Evolutionary conservation across 2,113 vertebrate species (phyloP), one percentile per base, ranked within the genome.

Genomic region (Larimichthys polyactis): DNA sequence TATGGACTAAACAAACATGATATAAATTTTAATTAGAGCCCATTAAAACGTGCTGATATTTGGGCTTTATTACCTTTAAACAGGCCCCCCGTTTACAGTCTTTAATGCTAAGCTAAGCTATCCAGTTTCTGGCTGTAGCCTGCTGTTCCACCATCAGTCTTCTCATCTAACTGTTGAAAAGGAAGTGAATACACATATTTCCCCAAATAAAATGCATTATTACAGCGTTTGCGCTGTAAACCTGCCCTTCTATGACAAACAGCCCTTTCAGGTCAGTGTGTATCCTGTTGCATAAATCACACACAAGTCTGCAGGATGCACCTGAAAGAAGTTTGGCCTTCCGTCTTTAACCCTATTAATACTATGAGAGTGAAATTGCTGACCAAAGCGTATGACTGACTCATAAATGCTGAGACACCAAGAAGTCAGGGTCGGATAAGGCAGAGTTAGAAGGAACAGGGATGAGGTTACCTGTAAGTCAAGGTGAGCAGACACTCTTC

Each of bases 331-430:
- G 52, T 16, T 1, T 58, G 64, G 32, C 66, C 58, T 40, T 44
- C 4, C 14, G 24, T 78, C 60, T 79, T 82, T 79, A 75, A 75
- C 71, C 32, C 69, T 67, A 22, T 43, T 68, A 55, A 29, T 58
- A 58, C 46, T 52, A 44, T 22, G 12, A 24, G 9, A 60, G 27
- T 11, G 17, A 44, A 81, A 86, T 36, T 40, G 71, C 65, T 74
- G 71, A 68, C 11, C 1, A 15, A 67, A 46, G 52, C 14, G 32
- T 62, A 71, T 57, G 52, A 63, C 16, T 48, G 40, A 52, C 12
- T 70, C 60, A 67, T 67, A 71, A 67, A 66, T 71, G 76, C 73
- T 83, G 71, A 82, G 59, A 22, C 70, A 64, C 29, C 48, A 48
- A 32, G 48, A 63, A 52, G 27, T 81, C 76, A 40, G 27, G 74